Evolutionary conservation across 2,888 invertebrate genomes (phyloP), one percentile per base, ranked within the genome.

Genomic region (Arge pagana): DNA sequence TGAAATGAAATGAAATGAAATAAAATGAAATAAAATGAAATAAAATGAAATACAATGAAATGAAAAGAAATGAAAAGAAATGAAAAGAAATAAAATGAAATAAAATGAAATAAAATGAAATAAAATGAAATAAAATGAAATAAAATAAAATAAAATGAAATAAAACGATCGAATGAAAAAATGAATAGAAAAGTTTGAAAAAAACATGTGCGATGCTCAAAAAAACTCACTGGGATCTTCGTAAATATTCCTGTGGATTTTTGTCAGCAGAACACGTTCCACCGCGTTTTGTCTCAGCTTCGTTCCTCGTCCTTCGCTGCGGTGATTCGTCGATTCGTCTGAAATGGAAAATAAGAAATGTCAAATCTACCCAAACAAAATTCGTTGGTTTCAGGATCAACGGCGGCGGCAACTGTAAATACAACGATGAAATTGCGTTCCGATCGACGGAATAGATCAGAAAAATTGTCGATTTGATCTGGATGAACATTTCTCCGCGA

Each of bases 231-330:
- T 56, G 35, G 71, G 67, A 66, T 83, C 83, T 52, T 81, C 81
- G 66, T 83, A 74, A 37, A 69, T 67, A 57, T 74, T 74, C 35
- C 67, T 82, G 59, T 81, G 80, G 50, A 83, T 78, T 72, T 86
- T 86, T 52, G 79, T 68, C 10, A 84, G 83, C 54, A 77, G 80
- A 1, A 85, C 79, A 63, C 79, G 81, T 63, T 83, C 82, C 45
- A 80, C 76, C 43, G 78, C 76, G 1, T 59, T 60, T 40, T 65
- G n/a, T n/a, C n/a, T n/a, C n/a, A n/a, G n/a, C n/a, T n/a, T n/a
- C n/a, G n/a, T n/a, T n/a, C n/a, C n/a, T n/a, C n/a, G n/a, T n/a
- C n/a, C n/a, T n/a, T n/a, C n/a, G n/a, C n/a, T n/a, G n/a, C n/a
- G n/a, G n/a, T n/a, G n/a, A n/a, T n/a, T n/a, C n/a, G n/a, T n/a